A percentile compares a stretch with the other conserved stretches of the same genome.
These are phyloP conservation scores for Monoplex corrugatus DNA, from an alignment of 2,888 invertebrate genomes.

Conservation along the genomic window DNA sequence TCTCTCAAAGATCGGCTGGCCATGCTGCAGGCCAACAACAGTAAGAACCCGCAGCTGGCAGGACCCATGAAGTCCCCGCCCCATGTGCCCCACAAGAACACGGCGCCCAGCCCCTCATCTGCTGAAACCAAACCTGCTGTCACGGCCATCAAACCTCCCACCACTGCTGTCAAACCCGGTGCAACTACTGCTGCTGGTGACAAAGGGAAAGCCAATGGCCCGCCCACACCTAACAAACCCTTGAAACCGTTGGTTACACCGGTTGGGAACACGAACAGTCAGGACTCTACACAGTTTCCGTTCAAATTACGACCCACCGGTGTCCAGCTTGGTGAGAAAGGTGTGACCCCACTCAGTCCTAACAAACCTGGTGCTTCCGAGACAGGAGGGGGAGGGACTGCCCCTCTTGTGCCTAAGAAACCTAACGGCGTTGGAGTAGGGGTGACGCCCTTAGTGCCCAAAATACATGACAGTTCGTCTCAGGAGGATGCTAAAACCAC, in stretches of 20 bases:
- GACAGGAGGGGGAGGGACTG: background rate
- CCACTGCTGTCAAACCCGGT: background rate
- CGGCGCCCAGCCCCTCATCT: background rate
- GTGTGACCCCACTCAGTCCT: background rate
- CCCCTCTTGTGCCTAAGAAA: conserved; percentile 19
- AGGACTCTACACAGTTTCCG: background rate
- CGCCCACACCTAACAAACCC: background rate
- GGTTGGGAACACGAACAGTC: background rate
- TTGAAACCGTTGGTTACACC: background rate
- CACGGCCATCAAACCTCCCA: background rate
- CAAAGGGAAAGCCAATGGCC: background rate
- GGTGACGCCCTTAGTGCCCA: too few relatives aligned
- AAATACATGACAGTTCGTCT: background rate
- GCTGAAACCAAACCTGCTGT: too few relatives aligned
- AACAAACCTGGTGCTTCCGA: background rate
- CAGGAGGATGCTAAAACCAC: too few relatives aligned
- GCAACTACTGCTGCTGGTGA: background rate
- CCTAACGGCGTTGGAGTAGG: background rate
- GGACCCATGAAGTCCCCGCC: conserved; percentile 37
- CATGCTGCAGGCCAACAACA: conserved; percentile 36
- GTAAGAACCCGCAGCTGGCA: conserved; percentile 7
- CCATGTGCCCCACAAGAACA: background rate
- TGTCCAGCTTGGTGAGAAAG: background rate
- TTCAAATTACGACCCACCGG: background rate
- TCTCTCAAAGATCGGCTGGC: conserved; percentile 48